Conservation (phyloP, 2,113 vertebrate species). For the Syngnathus typhle region DNA sequence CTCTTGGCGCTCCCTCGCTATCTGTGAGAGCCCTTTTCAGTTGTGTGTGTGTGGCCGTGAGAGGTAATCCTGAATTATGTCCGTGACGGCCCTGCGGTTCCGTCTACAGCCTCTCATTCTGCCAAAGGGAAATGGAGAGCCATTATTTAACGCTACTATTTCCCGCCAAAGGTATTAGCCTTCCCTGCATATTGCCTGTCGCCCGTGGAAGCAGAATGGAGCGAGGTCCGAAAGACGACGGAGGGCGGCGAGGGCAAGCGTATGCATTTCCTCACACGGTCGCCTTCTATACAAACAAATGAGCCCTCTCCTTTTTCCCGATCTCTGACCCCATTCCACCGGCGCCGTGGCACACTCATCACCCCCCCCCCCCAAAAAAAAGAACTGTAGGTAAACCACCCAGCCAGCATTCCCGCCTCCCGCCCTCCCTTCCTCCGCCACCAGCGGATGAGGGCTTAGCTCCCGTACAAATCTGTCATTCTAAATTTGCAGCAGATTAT, state of each 20-base stretch:
- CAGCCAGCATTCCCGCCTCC: conserved; percentile 32
- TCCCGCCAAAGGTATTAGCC: conserved; percentile 72
- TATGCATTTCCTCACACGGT: conserved; percentile 71
- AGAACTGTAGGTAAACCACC: conserved; percentile 43
- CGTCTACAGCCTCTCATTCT: conserved; percentile 63
- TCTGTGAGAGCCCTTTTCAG: background rate
- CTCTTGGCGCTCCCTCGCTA: background rate
- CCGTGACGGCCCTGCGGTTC: conserved; percentile 46
- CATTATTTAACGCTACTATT: conserved; percentile 79
- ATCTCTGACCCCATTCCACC: conserved; percentile 71
- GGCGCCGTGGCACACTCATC: conserved; percentile 44
- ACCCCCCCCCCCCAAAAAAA: conserved; percentile 16
- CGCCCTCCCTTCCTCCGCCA: conserved; percentile 63
- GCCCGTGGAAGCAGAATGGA: conserved; percentile 64
- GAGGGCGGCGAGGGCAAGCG: conserved; percentile 52
- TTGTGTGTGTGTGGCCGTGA: background rate
- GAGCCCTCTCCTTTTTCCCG: conserved; percentile 54
- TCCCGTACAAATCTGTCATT: conserved; percentile 99
- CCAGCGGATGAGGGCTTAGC: conserved; percentile 71
- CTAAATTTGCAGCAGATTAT: conserved; percentile 99
- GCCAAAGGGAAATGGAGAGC: conserved; percentile 66
- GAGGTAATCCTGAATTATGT: background rate
- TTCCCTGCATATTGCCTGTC: conserved; percentile 71
- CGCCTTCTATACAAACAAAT: conserved; percentile 73
- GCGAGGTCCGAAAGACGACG: conserved; percentile 51